Evolutionary conservation across 2,888 invertebrate genomes (phyloP).

Genomic region (Ennomos quercinarius): DNA sequence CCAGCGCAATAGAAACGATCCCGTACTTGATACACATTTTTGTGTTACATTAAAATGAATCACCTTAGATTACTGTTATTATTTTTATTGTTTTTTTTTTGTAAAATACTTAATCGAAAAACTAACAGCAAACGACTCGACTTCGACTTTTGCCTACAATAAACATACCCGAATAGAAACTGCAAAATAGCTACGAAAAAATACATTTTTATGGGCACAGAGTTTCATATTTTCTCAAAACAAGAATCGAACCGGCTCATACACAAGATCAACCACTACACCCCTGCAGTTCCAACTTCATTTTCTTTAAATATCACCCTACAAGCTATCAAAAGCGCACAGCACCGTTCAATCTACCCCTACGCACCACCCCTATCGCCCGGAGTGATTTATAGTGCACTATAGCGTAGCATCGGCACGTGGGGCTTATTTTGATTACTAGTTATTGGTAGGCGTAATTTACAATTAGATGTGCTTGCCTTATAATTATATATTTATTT

Average conservation of each 20-base stretch:
- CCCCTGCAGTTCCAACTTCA: not conserved
- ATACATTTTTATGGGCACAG: too few relatives aligned
- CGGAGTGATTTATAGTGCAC: constrained; percentile 42
- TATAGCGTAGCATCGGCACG: constrained; percentile 26
- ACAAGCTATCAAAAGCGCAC: constrained; percentile 3
- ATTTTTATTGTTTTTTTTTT: too few relatives aligned
- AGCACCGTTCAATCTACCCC: constrained; percentile 8
- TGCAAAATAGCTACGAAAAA: too few relatives aligned
- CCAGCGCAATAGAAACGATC: too few relatives aligned
- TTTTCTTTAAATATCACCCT: constrained; percentile 6
- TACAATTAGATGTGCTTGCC: not conserved
- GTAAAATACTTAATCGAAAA: too few relatives aligned
- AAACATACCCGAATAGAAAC: too few relatives aligned
- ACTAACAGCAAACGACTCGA: too few relatives aligned
- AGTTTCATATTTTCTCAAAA: not conserved
- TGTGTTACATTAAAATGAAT: too few relatives aligned
- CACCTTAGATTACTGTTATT: too few relatives aligned
- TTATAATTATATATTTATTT: not conserved
- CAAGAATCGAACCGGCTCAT: not conserved
- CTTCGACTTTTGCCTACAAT: too few relatives aligned
- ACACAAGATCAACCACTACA: not conserved
- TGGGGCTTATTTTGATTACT: constrained; percentile 23
- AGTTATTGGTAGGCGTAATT: constrained; percentile 14
- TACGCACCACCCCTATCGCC: constrained; percentile 25
- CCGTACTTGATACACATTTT: too few relatives aligned